Evolutionary conservation across 1,140 invertebrate genomes (phyloP), one percentile per base, ranked within the genome.

Genomic region (Chrysomallon squamiferum): DNA sequence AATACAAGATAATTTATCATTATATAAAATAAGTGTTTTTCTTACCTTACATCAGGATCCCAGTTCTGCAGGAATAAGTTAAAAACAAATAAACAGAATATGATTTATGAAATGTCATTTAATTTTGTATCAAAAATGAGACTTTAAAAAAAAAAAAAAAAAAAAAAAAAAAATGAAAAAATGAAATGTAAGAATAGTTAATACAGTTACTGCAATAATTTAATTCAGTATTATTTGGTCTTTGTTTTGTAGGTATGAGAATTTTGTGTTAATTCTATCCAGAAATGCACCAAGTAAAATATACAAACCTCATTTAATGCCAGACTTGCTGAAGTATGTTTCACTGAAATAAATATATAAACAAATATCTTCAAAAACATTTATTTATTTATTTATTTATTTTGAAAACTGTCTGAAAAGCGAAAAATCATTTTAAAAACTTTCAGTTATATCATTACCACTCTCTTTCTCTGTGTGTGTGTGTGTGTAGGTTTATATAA

Each of bases 251-350:
- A 15, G 22, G n/a, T 6, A 11, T 9, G 25, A 33, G 18, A 29
- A 30, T 29, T 9, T 27, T 29, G 32, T 15, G n/a, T 15, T 29
- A 11, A 13, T n/a, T 58, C 9, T 27, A 15, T 27, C 32, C 56
- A 58, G 13, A 1, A n/a, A 58, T 29, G 32, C n/a, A n/a, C n/a
- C n/a, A n/a, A n/a, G n/a, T n/a, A 22, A 22, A 9, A 47, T 47
- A 41, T 35, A 64, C 68, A 71, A 75, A 84, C 83, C 75, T 98
- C 95, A 87, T 97, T 97, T 83, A 98, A 88, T 72, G 95, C 94
- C 84, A 98, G 89, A 89, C 95, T 97, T 81, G 95, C 95, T 81
- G 95, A 97, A 79, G 95, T 98, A 87, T 98, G 95, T 87, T 97
- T 91, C 87, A 97, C 95, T 97, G 88, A 69, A 92, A 73, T 29